Evolutionary conservation across 2,888 invertebrate genomes (phyloP), one percentile per base, ranked within the genome.

Genomic region (Polietes domitor): DNA sequence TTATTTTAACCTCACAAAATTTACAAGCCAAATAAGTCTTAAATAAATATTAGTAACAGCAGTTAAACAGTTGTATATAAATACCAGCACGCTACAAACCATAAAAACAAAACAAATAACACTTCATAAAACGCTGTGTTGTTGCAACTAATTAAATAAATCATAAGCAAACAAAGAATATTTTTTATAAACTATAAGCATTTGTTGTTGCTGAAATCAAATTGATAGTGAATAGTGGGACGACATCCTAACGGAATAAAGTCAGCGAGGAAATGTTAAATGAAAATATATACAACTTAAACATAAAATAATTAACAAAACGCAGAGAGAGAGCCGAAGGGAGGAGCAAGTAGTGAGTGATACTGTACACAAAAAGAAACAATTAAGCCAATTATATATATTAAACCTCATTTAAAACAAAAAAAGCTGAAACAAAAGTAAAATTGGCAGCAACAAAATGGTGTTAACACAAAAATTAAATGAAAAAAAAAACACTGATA

Each of bases 1-100:
- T 68, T 68, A 43, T n/a, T 68, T 68, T 68, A 68, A 68, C 68
- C 68, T 68, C 68, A 68, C 7, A 65, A 12, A 37, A 41, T 41
- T 65, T 65, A 37, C 32, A 65, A 65, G 41, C 37, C 41, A 65
- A 68, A 68, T 68, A 24, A 68, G 19, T 43, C 19, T 68, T 41
- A 26, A 68, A 37, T 68, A 68, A 68, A 43, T 68, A 68, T 43
- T 58, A 28, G 9, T 43, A 37, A 21, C 68, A 43, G 21, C 24
- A 41, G 41, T 68, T 41, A 58, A 68, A 68, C 43, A n/a, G 41
- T 21, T 68, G 68, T 68, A 24, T 55, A 63, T n/a, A 68, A 68
- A 68, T 43, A 24, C n/a, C 15, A 24, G 1, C 65, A 37, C 21
- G 43, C 43, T 24, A 21, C 41, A 68, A 43, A n/a, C n/a, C n/a